Evolutionary conservation across 2,888 invertebrate species (phyloP).

Genomic region (Aphodius sticticus): DNA sequence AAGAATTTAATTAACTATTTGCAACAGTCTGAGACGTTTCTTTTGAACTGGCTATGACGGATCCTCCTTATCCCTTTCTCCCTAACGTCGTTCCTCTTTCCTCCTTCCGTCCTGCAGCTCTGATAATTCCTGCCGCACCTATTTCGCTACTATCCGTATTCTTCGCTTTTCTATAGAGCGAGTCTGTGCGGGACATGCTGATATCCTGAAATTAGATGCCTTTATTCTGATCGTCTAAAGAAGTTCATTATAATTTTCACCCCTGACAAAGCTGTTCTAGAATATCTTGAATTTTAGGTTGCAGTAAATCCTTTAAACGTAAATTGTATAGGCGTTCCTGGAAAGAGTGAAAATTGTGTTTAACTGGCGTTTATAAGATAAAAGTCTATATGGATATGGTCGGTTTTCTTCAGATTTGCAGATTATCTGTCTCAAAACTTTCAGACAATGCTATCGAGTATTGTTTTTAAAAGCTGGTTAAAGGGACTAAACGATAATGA

Average conservation of each 20-base stretch:
- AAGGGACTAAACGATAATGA: too few relatives aligned
- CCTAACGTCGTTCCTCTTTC: slow-evolving; percentile 7
- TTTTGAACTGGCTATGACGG: slow-evolving; percentile 21
- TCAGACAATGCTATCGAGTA: too few relatives aligned
- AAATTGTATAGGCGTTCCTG: too few relatives aligned
- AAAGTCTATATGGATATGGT: too few relatives aligned
- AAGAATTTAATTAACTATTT: slow-evolving; percentile 36
- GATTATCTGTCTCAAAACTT: too few relatives aligned
- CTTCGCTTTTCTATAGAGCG: background rate
- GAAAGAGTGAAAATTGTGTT: too few relatives aligned
- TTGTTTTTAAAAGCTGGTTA: too few relatives aligned
- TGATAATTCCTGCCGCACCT: slow-evolving; percentile 19
- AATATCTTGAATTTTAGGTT: too few relatives aligned
- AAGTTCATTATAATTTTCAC: background rate
- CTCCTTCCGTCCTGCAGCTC: slow-evolving; percentile 15
- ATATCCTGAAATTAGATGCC: background rate
- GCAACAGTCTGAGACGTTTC: slow-evolving; percentile 31
- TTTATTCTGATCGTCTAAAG: background rate
- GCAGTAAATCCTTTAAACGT: too few relatives aligned
- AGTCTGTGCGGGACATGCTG: background rate
- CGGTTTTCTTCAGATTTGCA: too few relatives aligned
- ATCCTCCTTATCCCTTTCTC: slow-evolving; percentile 17
- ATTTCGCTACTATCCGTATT: slow-evolving; percentile 4
- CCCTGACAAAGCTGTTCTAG: background rate
- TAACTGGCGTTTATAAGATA: too few relatives aligned